Conservation (phyloP, 2,113 vertebrate species). For the Dipodomys ordii region DNA sequence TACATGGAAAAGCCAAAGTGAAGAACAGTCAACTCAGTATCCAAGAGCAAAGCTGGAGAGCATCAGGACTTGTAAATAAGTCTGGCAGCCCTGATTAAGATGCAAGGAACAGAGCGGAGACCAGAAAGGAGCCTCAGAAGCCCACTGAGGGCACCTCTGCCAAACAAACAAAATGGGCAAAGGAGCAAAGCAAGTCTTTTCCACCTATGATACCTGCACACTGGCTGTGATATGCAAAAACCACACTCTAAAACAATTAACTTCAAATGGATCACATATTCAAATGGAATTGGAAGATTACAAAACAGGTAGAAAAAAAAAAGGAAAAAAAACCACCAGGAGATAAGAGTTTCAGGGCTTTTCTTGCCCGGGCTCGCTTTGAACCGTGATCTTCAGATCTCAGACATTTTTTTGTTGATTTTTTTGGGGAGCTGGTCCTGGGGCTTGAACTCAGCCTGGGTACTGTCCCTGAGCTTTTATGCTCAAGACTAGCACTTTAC, state of each 20-base stretch:
- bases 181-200: background rate
- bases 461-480: too few species aligned
- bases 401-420: too few species aligned
- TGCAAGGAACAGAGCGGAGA: background rate
- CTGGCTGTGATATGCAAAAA: background rate
- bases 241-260: background rate
- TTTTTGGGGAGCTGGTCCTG: too few species aligned
- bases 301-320: background rate
- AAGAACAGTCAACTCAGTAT: background rate
- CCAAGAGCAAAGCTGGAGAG: background rate
- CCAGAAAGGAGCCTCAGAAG: background rate
- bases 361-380: too few species aligned
- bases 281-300: background rate
- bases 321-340: background rate
- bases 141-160: too few species aligned
- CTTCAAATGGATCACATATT: background rate
- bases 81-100: background rate
- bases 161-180: background rate
- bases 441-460: too few species aligned
- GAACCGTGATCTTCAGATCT: too few species aligned
- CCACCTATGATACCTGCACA: background rate
- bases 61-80: background rate
- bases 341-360: too few species aligned
- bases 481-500: too few species aligned
- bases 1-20: background rate